Evolutionary conservation across 2,113 vertebrate genomes (phyloP).

Genomic region (Malurus alboscapulatus): DNA sequence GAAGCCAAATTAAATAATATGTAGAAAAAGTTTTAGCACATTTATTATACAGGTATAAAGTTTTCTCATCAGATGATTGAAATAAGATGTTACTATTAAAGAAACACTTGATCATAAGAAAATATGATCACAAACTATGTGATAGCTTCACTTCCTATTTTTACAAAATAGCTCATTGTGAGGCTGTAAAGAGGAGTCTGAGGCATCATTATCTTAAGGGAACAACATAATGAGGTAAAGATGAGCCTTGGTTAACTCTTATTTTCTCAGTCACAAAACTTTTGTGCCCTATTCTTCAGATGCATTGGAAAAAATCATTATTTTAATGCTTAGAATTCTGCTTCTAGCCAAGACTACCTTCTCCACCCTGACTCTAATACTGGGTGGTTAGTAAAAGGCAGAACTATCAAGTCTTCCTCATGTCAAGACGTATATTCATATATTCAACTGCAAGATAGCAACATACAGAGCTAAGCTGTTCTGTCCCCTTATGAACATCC

Average conservation of each 20-base stretch:
- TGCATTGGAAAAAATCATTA: not conserved
- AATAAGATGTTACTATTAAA: too few relatives aligned
- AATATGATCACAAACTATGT: not conserved
- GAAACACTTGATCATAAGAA: too few relatives aligned
- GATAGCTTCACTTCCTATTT: not conserved
- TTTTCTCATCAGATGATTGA: not conserved
- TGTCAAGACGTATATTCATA: not conserved
- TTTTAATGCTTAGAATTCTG: not conserved
- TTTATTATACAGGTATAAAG: not conserved
- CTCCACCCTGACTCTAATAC: not conserved
- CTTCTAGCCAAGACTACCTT: not conserved
- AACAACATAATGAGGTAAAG: not conserved
- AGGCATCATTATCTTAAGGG: not conserved
- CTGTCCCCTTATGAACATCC: not conserved
- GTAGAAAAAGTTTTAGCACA: not conserved
- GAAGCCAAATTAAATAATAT: not conserved
- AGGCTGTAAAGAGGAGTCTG: not conserved
- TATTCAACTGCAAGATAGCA: not conserved
- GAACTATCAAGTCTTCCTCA: not conserved
- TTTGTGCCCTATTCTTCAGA: not conserved
- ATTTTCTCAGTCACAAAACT: not conserved
- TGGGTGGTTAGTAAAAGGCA: not conserved
- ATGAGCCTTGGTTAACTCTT: not conserved
- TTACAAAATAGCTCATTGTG: not conserved
- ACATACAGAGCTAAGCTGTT: not conserved